phyloP scores from a whole-genome alignment of 2,113 vertebrate genomes.

The Agapornis roseicollis region DNA sequence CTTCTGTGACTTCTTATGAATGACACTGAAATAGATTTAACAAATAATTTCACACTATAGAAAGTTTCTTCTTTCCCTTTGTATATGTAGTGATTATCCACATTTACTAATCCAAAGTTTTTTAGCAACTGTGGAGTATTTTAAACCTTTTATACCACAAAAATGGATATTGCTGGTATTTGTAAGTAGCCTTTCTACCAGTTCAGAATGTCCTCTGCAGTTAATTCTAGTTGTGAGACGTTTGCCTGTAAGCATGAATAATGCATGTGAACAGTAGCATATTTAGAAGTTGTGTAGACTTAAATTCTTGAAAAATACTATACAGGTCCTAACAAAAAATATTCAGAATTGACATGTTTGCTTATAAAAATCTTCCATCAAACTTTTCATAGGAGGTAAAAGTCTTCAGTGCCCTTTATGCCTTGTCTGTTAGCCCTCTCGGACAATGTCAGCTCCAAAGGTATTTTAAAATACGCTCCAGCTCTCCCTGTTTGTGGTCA shows the following conservation, averaged over 20 bases:
- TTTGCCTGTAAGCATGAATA: background rate
- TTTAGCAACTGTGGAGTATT: background rate
- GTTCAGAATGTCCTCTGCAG: background rate
- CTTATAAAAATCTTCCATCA: background rate
- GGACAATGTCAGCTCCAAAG: background rate
- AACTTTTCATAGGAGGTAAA: background rate
- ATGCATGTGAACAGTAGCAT: background rate
- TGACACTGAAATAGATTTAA: background rate
- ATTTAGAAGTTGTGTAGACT: background rate
- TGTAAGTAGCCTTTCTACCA: background rate
- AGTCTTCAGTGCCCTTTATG: background rate
- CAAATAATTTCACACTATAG: background rate
- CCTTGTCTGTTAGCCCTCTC: background rate
- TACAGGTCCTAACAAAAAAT: background rate
- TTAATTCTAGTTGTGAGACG: background rate
- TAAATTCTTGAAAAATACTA: background rate
- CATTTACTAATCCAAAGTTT: background rate
- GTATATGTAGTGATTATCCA: background rate
- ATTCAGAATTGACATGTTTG: background rate
- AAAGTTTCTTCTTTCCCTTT: background rate
- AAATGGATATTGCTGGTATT: background rate
- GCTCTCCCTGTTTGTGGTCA: background rate
- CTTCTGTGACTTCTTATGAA: background rate
- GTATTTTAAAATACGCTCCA: background rate
- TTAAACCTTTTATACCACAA: background rate